phyloP scores from a whole-genome alignment of 2,888 invertebrate genomes.

The Sepiola atlantica region DNA sequence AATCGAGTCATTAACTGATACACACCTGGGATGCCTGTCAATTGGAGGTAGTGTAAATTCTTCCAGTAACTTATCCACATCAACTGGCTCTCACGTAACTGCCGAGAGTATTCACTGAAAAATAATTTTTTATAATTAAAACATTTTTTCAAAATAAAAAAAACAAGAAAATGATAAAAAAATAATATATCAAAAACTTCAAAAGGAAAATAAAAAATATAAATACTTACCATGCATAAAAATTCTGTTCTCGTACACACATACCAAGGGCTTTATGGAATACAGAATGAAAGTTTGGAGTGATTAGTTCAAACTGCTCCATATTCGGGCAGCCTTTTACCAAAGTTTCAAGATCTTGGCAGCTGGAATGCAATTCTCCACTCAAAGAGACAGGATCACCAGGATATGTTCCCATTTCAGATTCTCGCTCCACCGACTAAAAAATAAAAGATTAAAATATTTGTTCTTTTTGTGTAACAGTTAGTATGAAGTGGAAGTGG shows the following conservation, averaged over 20 bases:
- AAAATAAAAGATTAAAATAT: not conserved
- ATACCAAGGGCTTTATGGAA: constrained; percentile 57
- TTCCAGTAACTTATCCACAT: constrained; percentile 58
- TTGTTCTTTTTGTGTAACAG: too few species aligned
- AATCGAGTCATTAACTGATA: not conserved
- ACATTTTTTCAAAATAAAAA: not conserved
- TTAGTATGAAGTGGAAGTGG: too few species aligned
- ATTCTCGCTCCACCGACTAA: not conserved
- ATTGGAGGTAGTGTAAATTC: constrained; percentile 61
- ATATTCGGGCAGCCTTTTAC: constrained; percentile 55
- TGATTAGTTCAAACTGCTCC: constrained; percentile 61
- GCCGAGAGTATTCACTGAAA: constrained; percentile 57
- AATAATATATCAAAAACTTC: not conserved
- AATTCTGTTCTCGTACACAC: constrained; percentile 49
- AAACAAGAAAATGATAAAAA: not conserved
- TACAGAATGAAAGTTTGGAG: constrained; percentile 56
- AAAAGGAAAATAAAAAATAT: not conserved
- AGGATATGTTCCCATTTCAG: not conserved
- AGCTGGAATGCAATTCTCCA: constrained; percentile 35
- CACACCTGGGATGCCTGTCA: constrained; percentile 67
- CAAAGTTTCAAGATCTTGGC: constrained; percentile 45
- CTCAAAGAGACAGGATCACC: not conserved
- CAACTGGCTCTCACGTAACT: constrained; percentile 57
- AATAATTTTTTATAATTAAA: not conserved
- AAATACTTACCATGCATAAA: constrained; percentile 37